Conservation (phyloP, 2,797 vertebrate species). For the Helostoma temminkii region DNA sequence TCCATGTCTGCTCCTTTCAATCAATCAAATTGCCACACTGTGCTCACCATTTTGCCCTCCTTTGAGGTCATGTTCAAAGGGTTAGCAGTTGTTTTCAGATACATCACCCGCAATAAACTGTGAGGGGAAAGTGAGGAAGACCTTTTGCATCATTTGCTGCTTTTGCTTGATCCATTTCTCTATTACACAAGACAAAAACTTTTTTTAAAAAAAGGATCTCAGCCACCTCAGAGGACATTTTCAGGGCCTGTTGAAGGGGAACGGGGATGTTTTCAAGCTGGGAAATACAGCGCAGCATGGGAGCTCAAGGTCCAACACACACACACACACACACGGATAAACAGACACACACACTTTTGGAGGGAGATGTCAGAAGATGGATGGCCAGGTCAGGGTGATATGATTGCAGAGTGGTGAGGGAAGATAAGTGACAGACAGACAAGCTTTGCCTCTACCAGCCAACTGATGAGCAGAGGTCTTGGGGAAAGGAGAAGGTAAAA, state of each 20-base stretch:
- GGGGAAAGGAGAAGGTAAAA: constrained; percentile 44
- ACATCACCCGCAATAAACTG: constrained; percentile 67
- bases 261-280: constrained; percentile 1
- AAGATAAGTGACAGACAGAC: constrained; percentile 78
- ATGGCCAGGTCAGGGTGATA: constrained; percentile 75
- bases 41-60: constrained; percentile 60
- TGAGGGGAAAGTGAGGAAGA: constrained; percentile 48
- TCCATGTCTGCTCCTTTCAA: constrained; percentile 53
- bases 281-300: constrained; percentile 35
- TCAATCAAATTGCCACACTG: constrained; percentile 56
- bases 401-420: constrained; percentile 71
- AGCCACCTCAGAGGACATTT: constrained; percentile 13
- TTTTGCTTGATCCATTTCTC: constrained; percentile 37
- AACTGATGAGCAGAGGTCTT: constrained; percentile 52
- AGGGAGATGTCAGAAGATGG: constrained; percentile 68
- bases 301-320: constrained; percentile 57
- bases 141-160: constrained; percentile 49
- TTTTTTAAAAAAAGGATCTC: constrained; percentile 31
- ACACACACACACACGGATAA: constrained; percentile 32
- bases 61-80: constrained; percentile 76
- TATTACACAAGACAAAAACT: constrained; percentile 45
- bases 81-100: constrained; percentile 63
- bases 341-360: constrained; percentile 41
- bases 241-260: constrained; percentile 38
- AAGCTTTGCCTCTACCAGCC: constrained; percentile 38